phyloP scores from a whole-genome alignment of 2,888 invertebrate genomes.

The Lymantria dispar region DNA sequence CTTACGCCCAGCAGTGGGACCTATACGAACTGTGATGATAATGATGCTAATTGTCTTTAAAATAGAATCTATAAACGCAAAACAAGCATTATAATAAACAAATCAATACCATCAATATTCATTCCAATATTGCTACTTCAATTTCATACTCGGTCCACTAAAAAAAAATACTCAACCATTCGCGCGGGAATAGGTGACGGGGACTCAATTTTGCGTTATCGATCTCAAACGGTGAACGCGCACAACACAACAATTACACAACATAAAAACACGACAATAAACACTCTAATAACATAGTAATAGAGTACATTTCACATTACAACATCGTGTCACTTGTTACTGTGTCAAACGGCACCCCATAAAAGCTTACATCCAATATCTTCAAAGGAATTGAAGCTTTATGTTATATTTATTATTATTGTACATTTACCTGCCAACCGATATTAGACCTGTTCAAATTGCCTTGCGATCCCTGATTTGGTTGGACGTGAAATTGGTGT shows the following conservation, averaged over 20 bases:
- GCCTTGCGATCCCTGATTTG: neutral
- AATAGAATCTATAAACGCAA: too few species aligned
- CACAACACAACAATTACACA: slow-evolving; percentile 18
- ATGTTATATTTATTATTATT: neutral
- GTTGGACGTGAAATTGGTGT: neutral
- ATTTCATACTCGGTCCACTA: slow-evolving; percentile 23
- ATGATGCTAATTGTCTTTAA: too few species aligned
- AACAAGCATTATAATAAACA: too few species aligned
- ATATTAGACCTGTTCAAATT: neutral
- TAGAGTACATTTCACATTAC: slow-evolving; percentile 30
- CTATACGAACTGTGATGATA: too few species aligned
- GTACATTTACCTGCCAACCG: neutral
- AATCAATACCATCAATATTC: neutral
- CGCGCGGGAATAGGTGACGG: slow-evolving; percentile 46
- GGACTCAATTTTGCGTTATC: slow-evolving; percentile 59
- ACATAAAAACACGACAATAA: slow-evolving; percentile 13
- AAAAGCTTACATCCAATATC: slow-evolving; percentile 14
- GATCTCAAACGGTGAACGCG: slow-evolving; percentile 36
- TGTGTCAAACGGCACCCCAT: slow-evolving; percentile 14
- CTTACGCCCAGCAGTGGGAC: too few species aligned
- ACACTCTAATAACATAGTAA: slow-evolving; percentile 21
- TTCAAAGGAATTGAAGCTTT: slow-evolving; percentile 25
- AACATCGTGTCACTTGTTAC: slow-evolving; percentile 20
- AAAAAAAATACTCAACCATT: slow-evolving; percentile 43
- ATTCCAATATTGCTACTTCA: neutral